Evolutionary conservation across 2,113 vertebrate genomes (phyloP).

Genomic region (Butorides virescens): DNA sequence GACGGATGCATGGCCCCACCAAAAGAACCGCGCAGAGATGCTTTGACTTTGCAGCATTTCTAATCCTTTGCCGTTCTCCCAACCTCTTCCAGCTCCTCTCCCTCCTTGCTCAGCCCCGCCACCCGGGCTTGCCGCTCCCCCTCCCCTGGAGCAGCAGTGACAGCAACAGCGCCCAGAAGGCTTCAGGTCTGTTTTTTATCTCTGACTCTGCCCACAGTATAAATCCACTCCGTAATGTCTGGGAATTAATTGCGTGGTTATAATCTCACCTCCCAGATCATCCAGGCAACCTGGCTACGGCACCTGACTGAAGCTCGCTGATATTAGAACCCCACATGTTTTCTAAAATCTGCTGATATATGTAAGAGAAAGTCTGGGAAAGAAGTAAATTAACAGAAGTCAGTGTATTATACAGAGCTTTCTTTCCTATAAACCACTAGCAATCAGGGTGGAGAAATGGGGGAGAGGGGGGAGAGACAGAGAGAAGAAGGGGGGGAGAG

Average conservation of each 20-base stretch:
- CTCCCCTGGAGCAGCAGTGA: background rate
- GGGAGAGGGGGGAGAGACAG: background rate
- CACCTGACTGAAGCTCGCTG: background rate
- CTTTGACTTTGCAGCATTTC: background rate
- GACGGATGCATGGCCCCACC: accelerated
- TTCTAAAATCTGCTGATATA: background rate
- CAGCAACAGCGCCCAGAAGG: background rate
- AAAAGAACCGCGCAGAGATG: background rate
- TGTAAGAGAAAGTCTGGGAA: background rate
- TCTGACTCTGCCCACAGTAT: background rate
- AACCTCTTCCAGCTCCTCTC: background rate
- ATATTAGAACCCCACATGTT: background rate
- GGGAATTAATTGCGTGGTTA: background rate
- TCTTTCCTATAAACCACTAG: background rate
- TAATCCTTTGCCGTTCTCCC: background rate
- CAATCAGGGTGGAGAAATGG: background rate
- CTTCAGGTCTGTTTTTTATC: background rate
- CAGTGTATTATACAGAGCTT: background rate
- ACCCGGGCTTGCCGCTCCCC: accelerated
- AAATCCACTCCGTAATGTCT: background rate
- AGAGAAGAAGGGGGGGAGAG: background rate
- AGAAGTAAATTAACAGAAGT: background rate
- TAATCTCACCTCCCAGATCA: background rate
- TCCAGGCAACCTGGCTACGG: background rate
- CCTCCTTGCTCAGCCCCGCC: background rate